Percentiles rank a stretch among this genome's conserved stretches.
These are phyloP conservation scores for Petrocephalus zakoni DNA, from an alignment of 2,113 vertebrate species.

Conservation along the genomic window DNA sequence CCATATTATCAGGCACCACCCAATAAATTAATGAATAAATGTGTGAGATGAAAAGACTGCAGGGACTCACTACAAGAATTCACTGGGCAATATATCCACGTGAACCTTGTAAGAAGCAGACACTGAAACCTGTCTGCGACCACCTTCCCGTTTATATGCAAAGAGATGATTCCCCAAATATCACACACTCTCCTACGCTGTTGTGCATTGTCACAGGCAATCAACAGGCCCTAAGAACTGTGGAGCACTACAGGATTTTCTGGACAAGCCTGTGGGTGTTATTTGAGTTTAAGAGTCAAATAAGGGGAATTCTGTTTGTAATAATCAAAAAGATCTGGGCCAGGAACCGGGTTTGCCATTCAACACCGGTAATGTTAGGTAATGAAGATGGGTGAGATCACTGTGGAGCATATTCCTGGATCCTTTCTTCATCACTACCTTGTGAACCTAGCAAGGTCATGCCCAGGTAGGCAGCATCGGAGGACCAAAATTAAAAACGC, in stretches of 20 bases:
- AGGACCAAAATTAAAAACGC: neutral
- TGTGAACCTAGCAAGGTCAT: neutral
- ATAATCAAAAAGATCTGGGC: neutral
- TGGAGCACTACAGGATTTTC: neutral
- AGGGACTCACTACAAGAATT: neutral
- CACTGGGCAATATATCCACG: neutral
- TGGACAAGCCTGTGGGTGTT: neutral
- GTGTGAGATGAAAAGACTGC: neutral
- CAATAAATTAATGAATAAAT: neutral
- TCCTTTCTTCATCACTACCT: neutral
- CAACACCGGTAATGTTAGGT: neutral
- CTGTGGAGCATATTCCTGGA: neutral
- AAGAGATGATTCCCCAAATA: neutral
- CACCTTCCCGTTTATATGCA: neutral
- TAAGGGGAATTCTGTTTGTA: neutral
- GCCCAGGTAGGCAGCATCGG: neutral
- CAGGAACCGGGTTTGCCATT: neutral
- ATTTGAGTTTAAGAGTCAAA: neutral
- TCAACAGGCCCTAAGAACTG: neutral
- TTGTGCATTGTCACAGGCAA: neutral
- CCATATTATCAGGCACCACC: neutral
- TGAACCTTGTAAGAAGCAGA: neutral
- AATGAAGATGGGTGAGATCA: neutral
- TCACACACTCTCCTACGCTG: neutral
- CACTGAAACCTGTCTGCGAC: neutral